These are phyloP conservation scores for Tetraodon nigroviridis DNA, from an alignment of 2,113 vertebrate genomes.

Conservation along the genomic window DNA sequence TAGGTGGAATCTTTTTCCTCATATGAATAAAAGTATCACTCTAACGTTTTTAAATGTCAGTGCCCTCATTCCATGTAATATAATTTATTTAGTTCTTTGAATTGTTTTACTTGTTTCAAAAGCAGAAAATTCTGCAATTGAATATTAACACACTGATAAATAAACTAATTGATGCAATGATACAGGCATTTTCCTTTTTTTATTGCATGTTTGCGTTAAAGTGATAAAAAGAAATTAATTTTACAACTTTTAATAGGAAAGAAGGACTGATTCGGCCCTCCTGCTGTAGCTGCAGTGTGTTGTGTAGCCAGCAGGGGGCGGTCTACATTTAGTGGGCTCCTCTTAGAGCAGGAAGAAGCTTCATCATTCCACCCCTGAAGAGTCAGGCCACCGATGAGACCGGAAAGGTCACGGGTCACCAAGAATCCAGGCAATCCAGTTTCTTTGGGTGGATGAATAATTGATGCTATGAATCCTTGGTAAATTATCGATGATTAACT, in stretches of 20 bases:
- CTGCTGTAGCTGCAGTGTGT: slow-evolving; percentile 5
- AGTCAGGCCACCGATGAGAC: neutral
- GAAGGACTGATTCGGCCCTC: neutral
- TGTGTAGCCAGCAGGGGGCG: slow-evolving; percentile 12
- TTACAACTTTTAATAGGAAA: too few species aligned
- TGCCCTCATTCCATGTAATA: neutral
- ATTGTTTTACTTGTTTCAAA: neutral
- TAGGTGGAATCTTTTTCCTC: neutral
- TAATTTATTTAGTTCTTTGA: slow-evolving; percentile 22
- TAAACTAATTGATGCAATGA: neutral
- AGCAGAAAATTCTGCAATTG: neutral
- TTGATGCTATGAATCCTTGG: too few species aligned
- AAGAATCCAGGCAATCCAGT: neutral
- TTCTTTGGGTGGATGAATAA: neutral
- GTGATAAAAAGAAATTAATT: too few species aligned
- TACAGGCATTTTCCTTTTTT: too few species aligned
- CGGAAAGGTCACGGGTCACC: neutral
- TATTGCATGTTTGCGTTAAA: too few species aligned
- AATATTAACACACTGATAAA: neutral
- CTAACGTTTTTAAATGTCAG: neutral
- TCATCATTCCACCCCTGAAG: neutral
- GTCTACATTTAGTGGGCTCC: neutral
- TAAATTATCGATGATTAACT: too few species aligned
- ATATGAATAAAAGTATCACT: too few species aligned
- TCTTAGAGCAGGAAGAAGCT: neutral